Base-by-base conservation (phyloP, 2,113 vertebrate species). In the Sinocyclocheilus rhinocerous region DNA sequence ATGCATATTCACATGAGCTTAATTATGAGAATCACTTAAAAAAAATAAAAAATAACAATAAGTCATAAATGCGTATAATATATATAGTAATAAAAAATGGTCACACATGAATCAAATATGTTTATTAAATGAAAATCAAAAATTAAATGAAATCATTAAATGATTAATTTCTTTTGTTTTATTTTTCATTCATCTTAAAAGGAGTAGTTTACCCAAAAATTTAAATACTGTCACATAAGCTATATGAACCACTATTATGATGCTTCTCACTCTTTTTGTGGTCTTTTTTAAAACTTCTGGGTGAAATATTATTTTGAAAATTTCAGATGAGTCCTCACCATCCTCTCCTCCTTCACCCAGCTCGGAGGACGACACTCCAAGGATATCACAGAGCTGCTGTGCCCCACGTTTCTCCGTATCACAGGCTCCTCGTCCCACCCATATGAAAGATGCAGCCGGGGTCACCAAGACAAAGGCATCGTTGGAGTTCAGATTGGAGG, bases 391-490 rank as follows among this genome's bases (percentile, higher is more conserved):
- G 84, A 99, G 93, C 92, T 98, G 95, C 90, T 94, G 94, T 2
- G 96, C 96, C 3, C 97, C 98, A 0, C 91, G 90, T 89, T 96
- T 98, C 94, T 99, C 98, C 0, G 96, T 61, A 0, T 96, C 86
- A 0, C 96, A 97, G 93, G 98, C 96, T 6, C 97, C 98, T 52
- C 93, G 89, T 4, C 98, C 98, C 63, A 96, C 93, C 98, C 98
- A 99, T 63, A 95, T 84, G 92, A 94, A 97, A 85, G 94, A 90
- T 4, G 93, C 93, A 0, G 94, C 94, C 0, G 98, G 96, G 9
- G 96, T 97, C 92, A 96, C 97, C 94, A 99, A 94, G 45, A 99
- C 87, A 86, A 98, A 99, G 82, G 91, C 96, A 16, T 99, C 98
- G 0, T 99, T 99, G 93, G 98, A 97, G 92, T 99, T 99, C 87